phyloP scores from a whole-genome alignment of 2,888 invertebrate genomes.

The Nomada fabriciana region DNA sequence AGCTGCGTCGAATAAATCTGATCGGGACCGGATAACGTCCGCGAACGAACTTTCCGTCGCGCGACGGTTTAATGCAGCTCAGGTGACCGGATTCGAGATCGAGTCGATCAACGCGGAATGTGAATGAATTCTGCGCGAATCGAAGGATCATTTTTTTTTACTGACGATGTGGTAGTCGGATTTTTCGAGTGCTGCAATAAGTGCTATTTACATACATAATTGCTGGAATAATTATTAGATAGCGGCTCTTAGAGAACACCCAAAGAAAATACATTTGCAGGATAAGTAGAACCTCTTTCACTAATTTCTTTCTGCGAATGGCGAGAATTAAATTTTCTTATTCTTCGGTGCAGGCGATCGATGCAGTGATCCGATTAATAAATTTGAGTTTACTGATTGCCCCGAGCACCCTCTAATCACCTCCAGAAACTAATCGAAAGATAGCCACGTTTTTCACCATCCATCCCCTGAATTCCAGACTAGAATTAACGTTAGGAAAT shows the following conservation, averaged over 20 bases:
- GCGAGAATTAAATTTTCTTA: too few relatives aligned
- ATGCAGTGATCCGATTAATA: too few relatives aligned
- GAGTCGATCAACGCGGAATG: slow-evolving; percentile 1
- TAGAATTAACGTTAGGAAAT: slow-evolving; percentile 48
- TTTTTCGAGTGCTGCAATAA: too few relatives aligned
- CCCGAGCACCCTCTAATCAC: background rate
- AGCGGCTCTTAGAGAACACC: too few relatives aligned
- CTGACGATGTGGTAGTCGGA: too few relatives aligned
- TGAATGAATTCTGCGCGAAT: background rate
- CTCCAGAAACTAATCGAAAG: slow-evolving; percentile 15
- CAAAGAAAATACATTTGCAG: too few relatives aligned
- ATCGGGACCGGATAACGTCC: slow-evolving; percentile 62
- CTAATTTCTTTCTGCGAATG: too few relatives aligned
- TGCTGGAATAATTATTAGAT: too few relatives aligned
- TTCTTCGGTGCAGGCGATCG: too few relatives aligned
- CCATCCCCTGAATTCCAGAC: slow-evolving; percentile 10
- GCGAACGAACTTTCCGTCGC: slow-evolving; percentile 57
- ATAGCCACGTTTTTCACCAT: slow-evolving; percentile 9
- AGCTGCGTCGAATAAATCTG: slow-evolving; percentile 66
- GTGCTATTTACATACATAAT: too few relatives aligned
- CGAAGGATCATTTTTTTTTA: background rate
- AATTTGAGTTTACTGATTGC: too few relatives aligned
- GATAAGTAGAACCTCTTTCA: too few relatives aligned
- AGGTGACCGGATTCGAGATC: slow-evolving; percentile 21
- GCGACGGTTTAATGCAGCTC: slow-evolving; percentile 38